These are phyloP conservation scores for Cremastinae sp. DNA, from an alignment of 2,888 invertebrate species.

Conservation along the genomic window DNA sequence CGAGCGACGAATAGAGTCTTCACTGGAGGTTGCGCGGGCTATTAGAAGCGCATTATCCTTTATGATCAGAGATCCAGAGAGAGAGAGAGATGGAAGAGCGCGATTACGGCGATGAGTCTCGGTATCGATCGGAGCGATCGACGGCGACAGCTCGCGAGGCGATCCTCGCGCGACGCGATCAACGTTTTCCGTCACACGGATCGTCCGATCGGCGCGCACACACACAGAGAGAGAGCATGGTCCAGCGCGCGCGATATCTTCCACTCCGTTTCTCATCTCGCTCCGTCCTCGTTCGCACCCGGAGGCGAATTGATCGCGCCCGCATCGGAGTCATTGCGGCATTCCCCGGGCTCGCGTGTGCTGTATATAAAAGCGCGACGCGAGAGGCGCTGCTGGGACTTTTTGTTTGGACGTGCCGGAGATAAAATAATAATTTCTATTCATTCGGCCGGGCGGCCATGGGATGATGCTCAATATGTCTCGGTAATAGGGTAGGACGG, in stretches of 20 bases:
- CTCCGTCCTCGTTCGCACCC: no score
- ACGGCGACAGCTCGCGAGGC: slow-evolving; percentile 73
- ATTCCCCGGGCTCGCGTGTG: no score
- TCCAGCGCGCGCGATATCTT: no score
- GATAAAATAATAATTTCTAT: slow-evolving; percentile 58
- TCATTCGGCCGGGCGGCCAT: slow-evolving; percentile 58
- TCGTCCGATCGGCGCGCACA: slow-evolving; percentile 66
- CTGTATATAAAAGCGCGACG: no score
- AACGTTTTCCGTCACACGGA: slow-evolving; percentile 77
- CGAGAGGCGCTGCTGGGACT: slow-evolving; percentile 15
- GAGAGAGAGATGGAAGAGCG: slow-evolving; percentile 76
- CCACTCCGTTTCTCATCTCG: no score
- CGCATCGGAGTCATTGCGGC: no score
- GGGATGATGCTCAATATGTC: slow-evolving; percentile 60
- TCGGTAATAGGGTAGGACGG: slow-evolving; percentile 58
- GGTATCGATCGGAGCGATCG: slow-evolving; percentile 73
- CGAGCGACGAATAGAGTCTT: slow-evolving; percentile 72
- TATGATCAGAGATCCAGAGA: slow-evolving; percentile 72
- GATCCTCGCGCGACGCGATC: slow-evolving; percentile 75
- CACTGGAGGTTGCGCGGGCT: slow-evolving; percentile 58
- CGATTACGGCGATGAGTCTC: slow-evolving; percentile 73
- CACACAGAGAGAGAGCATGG: no score
- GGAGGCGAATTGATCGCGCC: no score
- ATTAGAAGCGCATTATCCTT: slow-evolving; percentile 73
- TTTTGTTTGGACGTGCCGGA: slow-evolving; percentile 33